Percentiles rank a stretch among this genome's conserved stretches.
These are phyloP conservation scores for Sitta europaea DNA, from an alignment of 2,113 vertebrate genomes.

Conservation along the genomic window DNA sequence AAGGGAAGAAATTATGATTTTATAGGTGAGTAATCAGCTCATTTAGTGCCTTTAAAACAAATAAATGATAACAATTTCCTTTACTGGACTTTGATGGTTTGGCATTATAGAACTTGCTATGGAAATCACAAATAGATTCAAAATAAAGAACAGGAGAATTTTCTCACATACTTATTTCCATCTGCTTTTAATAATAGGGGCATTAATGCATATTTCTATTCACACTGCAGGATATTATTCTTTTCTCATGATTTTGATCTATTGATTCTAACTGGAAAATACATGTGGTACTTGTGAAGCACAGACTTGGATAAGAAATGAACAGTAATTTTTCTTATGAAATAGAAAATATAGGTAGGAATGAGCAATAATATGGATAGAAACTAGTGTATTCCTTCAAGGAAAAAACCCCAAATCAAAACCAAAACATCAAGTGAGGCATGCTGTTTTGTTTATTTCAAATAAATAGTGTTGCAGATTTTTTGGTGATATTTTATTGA, in stretches of 20 bases:
- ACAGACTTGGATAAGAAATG: neutral
- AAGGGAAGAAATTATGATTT: neutral
- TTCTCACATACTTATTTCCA: neutral
- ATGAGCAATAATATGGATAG: neutral
- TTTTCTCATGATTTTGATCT: neutral
- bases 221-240: neutral
- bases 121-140: neutral
- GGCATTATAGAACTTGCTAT: neutral
- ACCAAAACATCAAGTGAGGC: neutral
- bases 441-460: neutral
- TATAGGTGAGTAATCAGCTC: neutral
- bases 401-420: neutral
- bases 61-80: neutral
- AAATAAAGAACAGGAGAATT: neutral
- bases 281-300: neutral
- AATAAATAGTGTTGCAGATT: neutral
- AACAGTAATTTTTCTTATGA: neutral
- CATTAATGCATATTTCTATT: neutral
- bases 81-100: neutral
- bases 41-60: neutral
- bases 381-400: neutral
- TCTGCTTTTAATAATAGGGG: neutral
- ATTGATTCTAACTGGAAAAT: slow-evolving; percentile 1
- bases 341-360: neutral
- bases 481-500: neutral